phyloP scores from a whole-genome alignment of 2,797 vertebrate genomes.

The Diplodus puntazzo region DNA sequence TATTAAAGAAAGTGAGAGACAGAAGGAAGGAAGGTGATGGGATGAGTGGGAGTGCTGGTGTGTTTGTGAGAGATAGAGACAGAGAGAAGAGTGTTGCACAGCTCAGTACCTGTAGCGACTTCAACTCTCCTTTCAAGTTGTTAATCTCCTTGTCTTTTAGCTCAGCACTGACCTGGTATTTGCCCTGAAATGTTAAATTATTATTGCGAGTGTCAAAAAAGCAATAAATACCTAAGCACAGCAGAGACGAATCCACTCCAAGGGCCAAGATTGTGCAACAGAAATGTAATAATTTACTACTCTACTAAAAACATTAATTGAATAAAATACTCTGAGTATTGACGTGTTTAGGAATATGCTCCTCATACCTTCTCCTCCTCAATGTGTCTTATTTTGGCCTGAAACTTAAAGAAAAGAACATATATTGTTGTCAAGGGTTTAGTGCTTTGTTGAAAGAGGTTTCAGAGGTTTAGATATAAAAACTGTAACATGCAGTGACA shows the following conservation, averaged over 20 bases:
- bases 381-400: conserved; percentile 87
- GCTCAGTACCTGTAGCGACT: conserved; percentile 90
- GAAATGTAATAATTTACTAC: conserved; percentile 55
- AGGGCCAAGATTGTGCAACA: conserved; percentile 42
- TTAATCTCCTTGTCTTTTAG: conserved; percentile 94
- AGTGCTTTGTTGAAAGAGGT: conserved; percentile 15
- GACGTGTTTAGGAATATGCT: conserved; percentile 8
- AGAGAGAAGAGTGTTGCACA: conserved; percentile 6
- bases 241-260: conserved; percentile 47
- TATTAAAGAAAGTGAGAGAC: background rate
- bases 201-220: conserved; percentile 56
- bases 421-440: conserved; percentile 19
- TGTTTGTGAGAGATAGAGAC: background rate
- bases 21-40: background rate
- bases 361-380: conserved; percentile 94
- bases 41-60: conserved; percentile 9
- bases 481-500: conserved; percentile 1
- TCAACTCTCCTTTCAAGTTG: conserved; percentile 93
- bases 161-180: conserved; percentile 89
- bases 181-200: conserved; percentile 87
- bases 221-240: conserved; percentile 56
- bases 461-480: conserved; percentile 1
- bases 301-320: conserved; percentile 47
- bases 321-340: conserved; percentile 40
- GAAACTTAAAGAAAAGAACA: conserved; percentile 83